These are phyloP conservation scores for Apotomis betuletana DNA, from an alignment of 2,888 invertebrate genomes.

Conservation along the genomic window DNA sequence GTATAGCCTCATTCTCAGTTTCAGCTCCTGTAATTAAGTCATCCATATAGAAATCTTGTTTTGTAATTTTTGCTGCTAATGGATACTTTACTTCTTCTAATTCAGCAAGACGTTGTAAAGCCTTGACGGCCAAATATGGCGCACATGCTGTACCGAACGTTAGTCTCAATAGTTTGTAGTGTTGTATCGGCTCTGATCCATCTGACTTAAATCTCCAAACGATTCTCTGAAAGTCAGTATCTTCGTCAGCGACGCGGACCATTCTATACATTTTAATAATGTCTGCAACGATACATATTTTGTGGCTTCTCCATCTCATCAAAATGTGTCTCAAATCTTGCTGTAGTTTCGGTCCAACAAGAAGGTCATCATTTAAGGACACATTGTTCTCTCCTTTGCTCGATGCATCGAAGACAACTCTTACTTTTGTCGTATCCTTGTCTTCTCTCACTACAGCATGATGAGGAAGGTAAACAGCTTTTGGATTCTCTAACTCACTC, in stretches of 20 bases:
- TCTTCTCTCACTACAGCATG: constrained; percentile 9
- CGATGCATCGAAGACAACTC: constrained; percentile 11
- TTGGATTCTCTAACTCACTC: constrained; percentile 14
- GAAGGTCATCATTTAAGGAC: constrained; percentile 11
- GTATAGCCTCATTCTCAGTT: constrained; percentile 39
- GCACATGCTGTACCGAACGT: constrained; percentile 15
- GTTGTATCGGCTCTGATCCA: constrained; percentile 6
- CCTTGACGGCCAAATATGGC: constrained; percentile 17
- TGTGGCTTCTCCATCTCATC: constrained; percentile 2
- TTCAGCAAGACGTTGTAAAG: constrained; percentile 39
- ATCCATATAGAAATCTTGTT: constrained; percentile 43
- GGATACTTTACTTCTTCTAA: constrained; percentile 37
- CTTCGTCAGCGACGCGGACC: neutral
- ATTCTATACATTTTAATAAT: too few species aligned
- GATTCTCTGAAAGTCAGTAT: neutral
- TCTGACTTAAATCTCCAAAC: constrained; percentile 11
- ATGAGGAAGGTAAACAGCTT: neutral
- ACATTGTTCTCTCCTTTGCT: constrained; percentile 14
- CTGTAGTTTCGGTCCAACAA: constrained; percentile 15
- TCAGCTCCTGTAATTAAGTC: constrained; percentile 34
- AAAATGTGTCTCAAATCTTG: constrained; percentile 20
- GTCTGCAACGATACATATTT: too few species aligned
- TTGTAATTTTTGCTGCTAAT: constrained; percentile 41
- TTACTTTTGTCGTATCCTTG: constrained; percentile 14
- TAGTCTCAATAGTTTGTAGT: constrained; percentile 7